phyloP scores from a whole-genome alignment of 1,140 invertebrate species.

The Heliconius melpomene region DNA sequence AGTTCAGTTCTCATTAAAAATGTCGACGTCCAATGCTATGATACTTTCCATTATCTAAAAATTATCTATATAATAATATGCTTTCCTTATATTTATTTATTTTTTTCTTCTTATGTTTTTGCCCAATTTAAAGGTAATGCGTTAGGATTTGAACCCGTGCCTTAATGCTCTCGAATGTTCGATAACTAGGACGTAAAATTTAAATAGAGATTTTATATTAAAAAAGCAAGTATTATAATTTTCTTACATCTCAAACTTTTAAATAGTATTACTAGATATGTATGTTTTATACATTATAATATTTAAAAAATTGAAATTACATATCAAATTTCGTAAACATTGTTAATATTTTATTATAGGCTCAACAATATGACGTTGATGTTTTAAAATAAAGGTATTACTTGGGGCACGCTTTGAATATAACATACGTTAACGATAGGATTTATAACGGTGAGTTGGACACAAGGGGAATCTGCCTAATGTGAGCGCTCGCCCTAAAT shows the following conservation, averaged over 20 bases:
- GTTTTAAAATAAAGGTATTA: neutral
- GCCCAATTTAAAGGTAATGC: too few relatives aligned
- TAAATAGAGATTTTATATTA: too few relatives aligned
- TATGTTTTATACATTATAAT: too few relatives aligned
- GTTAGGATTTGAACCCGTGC: too few relatives aligned
- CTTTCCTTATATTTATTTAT: neutral
- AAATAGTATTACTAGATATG: too few relatives aligned
- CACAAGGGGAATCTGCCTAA: slow-evolving; percentile 10
- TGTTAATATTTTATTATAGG: neutral
- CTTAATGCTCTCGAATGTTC: too few relatives aligned
- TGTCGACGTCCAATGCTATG: slow-evolving; percentile 21
- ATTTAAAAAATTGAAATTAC: neutral
- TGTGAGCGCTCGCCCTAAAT: slow-evolving; percentile 8
- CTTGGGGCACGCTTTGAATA: slow-evolving; percentile 3
- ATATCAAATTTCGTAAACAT: neutral
- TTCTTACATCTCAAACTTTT: too few relatives aligned
- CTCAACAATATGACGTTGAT: neutral
- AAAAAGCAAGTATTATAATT: too few relatives aligned
- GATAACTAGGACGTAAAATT: too few relatives aligned
- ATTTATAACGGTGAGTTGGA: slow-evolving; percentile 3
- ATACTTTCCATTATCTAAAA: neutral
- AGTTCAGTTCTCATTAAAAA: slow-evolving; percentile 33
- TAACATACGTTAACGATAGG: slow-evolving; percentile 8
- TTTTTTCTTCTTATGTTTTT: neutral
- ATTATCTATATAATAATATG: neutral